Percentiles rank a stretch among this genome's conserved stretches.
phyloP scores from a whole-genome alignment of 1,140 invertebrate genomes.

The Glomeris maerens region DNA sequence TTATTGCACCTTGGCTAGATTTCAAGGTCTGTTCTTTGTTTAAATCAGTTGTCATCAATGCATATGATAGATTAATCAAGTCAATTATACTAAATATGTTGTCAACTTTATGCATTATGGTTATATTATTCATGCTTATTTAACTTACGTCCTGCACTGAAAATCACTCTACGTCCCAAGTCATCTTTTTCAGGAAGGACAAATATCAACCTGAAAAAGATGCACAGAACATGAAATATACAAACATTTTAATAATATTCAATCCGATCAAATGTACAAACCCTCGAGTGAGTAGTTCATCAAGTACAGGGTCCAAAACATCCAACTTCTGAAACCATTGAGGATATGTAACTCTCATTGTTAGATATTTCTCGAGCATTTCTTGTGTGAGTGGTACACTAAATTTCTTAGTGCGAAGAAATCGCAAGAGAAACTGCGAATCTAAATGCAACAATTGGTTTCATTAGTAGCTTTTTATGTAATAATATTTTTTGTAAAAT shows the following conservation, averaged over 20 bases:
- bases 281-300: constrained; percentile 62
- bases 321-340: constrained; percentile 69
- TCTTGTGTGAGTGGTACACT: constrained; percentile 65
- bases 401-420: constrained; percentile 72
- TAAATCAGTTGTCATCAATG: no score
- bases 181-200: constrained; percentile 56
- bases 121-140: no score
- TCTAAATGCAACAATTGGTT: constrained; percentile 36
- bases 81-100: no score
- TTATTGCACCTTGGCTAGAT: no score
- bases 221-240: constrained; percentile 7
- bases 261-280: constrained; percentile 28
- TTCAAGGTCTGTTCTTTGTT: no score
- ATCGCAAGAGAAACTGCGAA: constrained; percentile 59
- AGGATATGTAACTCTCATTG: constrained; percentile 60
- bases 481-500: background rate
- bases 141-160: constrained; percentile 29
- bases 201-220: constrained; percentile 47
- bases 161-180: constrained; percentile 53
- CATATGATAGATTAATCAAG: no score
- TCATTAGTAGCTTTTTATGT: background rate
- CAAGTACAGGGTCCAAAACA: constrained; percentile 47
- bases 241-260: constrained; percentile 3
- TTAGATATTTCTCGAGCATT: constrained; percentile 69
- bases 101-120: no score